phyloP scores from a whole-genome alignment of 2,888 invertebrate species.

The Rotaria socialis region DNA sequence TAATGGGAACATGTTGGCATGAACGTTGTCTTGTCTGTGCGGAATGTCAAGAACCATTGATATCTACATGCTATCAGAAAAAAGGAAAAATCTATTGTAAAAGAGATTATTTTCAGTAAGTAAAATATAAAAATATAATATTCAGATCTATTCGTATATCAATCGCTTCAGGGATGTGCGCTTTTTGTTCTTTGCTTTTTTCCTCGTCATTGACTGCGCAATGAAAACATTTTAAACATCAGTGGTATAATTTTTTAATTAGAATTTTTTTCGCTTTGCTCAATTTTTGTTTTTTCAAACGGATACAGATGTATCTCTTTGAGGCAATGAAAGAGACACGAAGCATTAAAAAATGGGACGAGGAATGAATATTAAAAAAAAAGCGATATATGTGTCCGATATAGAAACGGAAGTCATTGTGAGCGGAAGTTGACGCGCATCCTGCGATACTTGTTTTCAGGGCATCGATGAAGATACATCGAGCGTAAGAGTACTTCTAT shows the following conservation, averaged over 20 bases:
- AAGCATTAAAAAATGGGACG: background rate
- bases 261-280: background rate
- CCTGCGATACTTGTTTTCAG: constrained; percentile 19
- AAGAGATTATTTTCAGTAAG: constrained; percentile 37
- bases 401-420: constrained; percentile 19
- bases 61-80: constrained; percentile 16
- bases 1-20: constrained; percentile 38
- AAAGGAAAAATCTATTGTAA: constrained; percentile 33
- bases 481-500: constrained; percentile 23
- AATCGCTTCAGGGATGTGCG: constrained; percentile 19
- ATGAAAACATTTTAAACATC: constrained; percentile 23
- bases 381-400: background rate
- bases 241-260: background rate
- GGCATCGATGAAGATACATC: constrained; percentile 32
- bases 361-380: constrained; percentile 18
- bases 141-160: background rate
- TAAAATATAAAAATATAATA: background rate
- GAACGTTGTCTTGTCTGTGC: constrained; percentile 31
- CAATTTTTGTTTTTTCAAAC: constrained; percentile 14
- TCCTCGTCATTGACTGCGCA: constrained; percentile 35
- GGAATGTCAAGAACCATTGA: constrained; percentile 15
- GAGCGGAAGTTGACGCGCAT: constrained; percentile 23
- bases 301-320: constrained; percentile 10
- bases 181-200: background rate
- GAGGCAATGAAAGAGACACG: background rate